phyloP scores from a whole-genome alignment of 2,888 invertebrate genomes.

The Schizaphis graminum region DNA sequence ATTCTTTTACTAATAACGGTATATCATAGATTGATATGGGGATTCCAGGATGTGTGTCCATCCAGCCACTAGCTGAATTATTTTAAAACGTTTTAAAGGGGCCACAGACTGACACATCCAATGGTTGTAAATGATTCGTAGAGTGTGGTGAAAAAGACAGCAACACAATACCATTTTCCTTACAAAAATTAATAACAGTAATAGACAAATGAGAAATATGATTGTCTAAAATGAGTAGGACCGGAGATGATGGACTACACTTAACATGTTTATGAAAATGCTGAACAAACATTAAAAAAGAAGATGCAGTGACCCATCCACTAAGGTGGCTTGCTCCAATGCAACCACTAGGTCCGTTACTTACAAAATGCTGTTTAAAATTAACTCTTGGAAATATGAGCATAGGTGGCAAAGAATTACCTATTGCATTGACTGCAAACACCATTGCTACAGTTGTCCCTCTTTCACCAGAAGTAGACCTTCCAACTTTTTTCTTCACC shows the following conservation, averaged over 20 bases:
- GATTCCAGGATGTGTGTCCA: not conserved
- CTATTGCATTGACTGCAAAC: constrained; percentile 67
- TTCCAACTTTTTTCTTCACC: constrained; percentile 68
- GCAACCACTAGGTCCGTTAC: constrained; percentile 69
- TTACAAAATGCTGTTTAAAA: constrained; percentile 69
- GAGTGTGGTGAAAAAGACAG: constrained; percentile 28
- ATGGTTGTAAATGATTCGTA: constrained; percentile 27
- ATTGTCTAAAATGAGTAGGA: not conserved
- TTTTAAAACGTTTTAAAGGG: constrained; percentile 14
- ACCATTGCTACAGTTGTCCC: constrained; percentile 67
- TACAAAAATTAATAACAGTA: not conserved
- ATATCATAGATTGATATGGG: constrained; percentile 21
- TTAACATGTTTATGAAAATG: not conserved
- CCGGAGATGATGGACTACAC: not conserved
- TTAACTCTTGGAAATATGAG: constrained; percentile 68
- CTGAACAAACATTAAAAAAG: constrained; percentile 65
- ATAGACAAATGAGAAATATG: constrained; percentile 27
- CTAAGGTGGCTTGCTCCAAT: constrained; percentile 68
- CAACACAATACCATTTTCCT: constrained; percentile 44
- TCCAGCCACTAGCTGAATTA: constrained; percentile 13
- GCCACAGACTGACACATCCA: constrained; percentile 53
- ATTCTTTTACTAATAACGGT: not conserved
- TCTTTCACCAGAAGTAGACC: constrained; percentile 68
- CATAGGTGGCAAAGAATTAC: constrained; percentile 68
- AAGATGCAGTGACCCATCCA: constrained; percentile 68